Evolutionary conservation across 1,140 invertebrate genomes (phyloP), one percentile per base, ranked within the genome.

Genomic region (Choristoneura fumiferana): DNA sequence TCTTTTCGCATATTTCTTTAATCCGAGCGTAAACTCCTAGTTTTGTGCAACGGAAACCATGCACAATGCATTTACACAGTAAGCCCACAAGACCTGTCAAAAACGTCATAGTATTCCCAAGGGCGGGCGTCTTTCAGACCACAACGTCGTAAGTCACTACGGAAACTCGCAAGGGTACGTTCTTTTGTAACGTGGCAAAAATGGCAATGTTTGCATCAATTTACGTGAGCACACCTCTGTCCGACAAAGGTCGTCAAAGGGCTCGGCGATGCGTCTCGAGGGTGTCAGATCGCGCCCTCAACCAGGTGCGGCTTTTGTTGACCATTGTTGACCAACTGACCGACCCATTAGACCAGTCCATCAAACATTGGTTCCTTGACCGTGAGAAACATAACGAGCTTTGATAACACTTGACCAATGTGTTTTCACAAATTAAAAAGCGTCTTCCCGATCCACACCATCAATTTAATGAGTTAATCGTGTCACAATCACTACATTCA

Each of bases 101-200:
- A 87, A 84, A 65, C 65, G 63, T 84, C 78, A 84, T 77, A 58
- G 49, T 37, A 58, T 87, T 84, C 83, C 81, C 80, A 84, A 68
- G 81, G 81, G 76, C 69, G 54, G 6, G 6, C 22, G 1, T 12
- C 22, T 1, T 12, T 5, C 17, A 10, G 1, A 22, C 40, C n/a
- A 29, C 2, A 49, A 49, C 10, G 22, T 12, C 43, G 18, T 12
- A 49, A 22, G 12, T 29, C 12, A 22, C 12, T 1, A 49, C 5
- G 22, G 22, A 13, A n/a, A 10, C 17, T 33, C n/a, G n/a, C 12
- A 1, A 29, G 22, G 17, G 8, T 49, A 49, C 43, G 43, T 10
- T 13, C 22, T 49, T 49, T 49, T 22, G 12, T 13, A 3, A 12
- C 10, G 17, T 8, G 6, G 70, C 78, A 78, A 84, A 80, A 83